These are phyloP conservation scores for Selene dorsalis DNA, from an alignment of 2,797 vertebrate genomes.

Conservation along the genomic window DNA sequence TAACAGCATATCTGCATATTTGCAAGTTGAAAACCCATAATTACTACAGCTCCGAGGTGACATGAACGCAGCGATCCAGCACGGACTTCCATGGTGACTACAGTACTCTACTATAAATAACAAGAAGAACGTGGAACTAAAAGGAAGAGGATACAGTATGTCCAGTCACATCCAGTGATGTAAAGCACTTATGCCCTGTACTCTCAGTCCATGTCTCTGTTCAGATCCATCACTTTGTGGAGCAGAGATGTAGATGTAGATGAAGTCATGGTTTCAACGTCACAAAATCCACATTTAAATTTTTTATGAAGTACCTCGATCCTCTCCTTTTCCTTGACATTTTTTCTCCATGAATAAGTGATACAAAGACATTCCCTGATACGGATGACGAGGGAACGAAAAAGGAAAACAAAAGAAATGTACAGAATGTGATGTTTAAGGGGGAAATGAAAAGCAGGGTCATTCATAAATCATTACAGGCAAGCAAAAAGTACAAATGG, in stretches of 20 bases:
- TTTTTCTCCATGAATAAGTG: constrained; percentile 57
- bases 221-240: constrained; percentile 8
- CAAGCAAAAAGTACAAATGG: not conserved
- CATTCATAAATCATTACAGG: constrained; percentile 13
- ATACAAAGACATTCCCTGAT: constrained; percentile 27
- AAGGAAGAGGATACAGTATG: not conserved
- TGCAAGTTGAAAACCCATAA: not conserved
- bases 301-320: constrained; percentile 49
- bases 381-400: not conserved
- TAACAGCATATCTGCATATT: not conserved
- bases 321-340: constrained; percentile 35
- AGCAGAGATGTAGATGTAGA: constrained; percentile 13
- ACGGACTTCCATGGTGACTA: not conserved
- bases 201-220: not conserved
- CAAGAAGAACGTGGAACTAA: not conserved
- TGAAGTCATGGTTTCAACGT: not conserved
- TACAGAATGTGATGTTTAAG: not conserved
- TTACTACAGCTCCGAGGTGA: not conserved
- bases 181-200: not conserved
- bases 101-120: not conserved
- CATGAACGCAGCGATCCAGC: too few relatives aligned
- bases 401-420: too few relatives aligned
- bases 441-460: not conserved
- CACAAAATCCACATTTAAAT: constrained; percentile 27
- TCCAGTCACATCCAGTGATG: not conserved